Percentiles rank a stretch among this genome's conserved stretches.
Conservation (phyloP, 2,888 invertebrate genomes). For the Harpalus rufipes region DNA sequence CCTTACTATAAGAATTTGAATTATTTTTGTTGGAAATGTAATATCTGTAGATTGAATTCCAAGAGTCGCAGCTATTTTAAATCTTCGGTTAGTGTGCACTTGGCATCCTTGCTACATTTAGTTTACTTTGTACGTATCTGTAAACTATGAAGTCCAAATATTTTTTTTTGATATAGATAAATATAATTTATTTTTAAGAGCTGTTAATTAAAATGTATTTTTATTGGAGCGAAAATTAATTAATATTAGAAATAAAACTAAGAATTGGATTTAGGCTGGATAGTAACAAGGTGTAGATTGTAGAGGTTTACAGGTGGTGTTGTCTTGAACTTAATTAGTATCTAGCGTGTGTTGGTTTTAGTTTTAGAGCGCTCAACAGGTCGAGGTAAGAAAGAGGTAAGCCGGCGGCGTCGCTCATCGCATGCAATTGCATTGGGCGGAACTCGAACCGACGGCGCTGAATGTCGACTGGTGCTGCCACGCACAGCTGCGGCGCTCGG, state of each 20-base stretch:
- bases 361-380: constrained; percentile 20
- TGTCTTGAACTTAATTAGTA: constrained; percentile 26
- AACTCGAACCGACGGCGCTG: constrained; percentile 8
- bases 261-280: not conserved
- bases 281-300: constrained; percentile 3
- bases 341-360: constrained; percentile 27
- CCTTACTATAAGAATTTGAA: not conserved
- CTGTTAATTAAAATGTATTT: constrained; percentile 5
- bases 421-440: constrained; percentile 18
- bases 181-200: constrained; percentile 9
- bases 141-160: constrained; percentile 6
- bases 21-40: constrained; percentile 39
- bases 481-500: constrained; percentile 64
- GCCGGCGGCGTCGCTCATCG: not conserved
- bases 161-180: constrained; percentile 15
- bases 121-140: constrained; percentile 58
- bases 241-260: not conserved
- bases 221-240: not conserved
- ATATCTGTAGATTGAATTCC: constrained; percentile 51
- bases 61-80: constrained; percentile 56
- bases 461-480: constrained; percentile 66
- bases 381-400: constrained; percentile 20
- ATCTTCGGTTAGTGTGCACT: constrained; percentile 57
- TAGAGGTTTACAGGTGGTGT: constrained; percentile 34
- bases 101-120: constrained; percentile 62